These are phyloP conservation scores for Bombus vancouverensis DNA, from an alignment of 1,140 invertebrate genomes.

Conservation along the genomic window DNA sequence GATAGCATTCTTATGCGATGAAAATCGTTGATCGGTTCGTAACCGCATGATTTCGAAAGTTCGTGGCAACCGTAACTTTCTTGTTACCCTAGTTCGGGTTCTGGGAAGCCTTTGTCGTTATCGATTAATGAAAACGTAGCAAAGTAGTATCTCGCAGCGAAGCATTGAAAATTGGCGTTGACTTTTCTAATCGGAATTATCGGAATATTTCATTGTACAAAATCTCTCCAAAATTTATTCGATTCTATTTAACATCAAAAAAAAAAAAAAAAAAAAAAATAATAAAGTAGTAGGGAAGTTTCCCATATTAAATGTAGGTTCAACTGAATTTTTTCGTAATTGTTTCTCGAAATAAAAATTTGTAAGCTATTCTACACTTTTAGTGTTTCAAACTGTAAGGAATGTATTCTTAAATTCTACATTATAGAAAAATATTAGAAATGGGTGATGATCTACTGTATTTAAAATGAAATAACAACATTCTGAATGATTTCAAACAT, in stretches of 20 bases:
- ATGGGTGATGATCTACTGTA: too few relatives aligned
- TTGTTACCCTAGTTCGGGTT: background rate
- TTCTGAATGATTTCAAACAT: background rate
- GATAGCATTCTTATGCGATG: background rate
- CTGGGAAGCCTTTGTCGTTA: background rate
- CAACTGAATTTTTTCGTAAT: too few relatives aligned
- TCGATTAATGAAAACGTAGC: conserved; percentile 21
- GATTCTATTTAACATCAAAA: background rate
- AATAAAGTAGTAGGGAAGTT: background rate
- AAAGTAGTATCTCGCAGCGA: background rate
- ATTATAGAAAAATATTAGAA: too few relatives aligned
- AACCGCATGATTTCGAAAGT: conserved; percentile 27
- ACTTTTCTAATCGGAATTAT: background rate
- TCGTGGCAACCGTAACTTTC: conserved; percentile 1
- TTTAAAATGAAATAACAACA: too few relatives aligned
- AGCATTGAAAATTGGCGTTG: too few relatives aligned
- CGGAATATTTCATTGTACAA: too few relatives aligned
- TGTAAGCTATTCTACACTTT: too few relatives aligned
- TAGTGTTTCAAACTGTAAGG: too few relatives aligned
- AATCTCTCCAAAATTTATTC: background rate
- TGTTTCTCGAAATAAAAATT: too few relatives aligned
- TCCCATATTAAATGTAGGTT: too few relatives aligned
- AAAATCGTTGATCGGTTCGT: background rate
- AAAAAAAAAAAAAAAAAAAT: background rate
- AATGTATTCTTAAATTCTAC: too few relatives aligned